Evolutionary conservation across 2,888 invertebrate species (phyloP).

Genomic region (Mimachlamys varia): DNA sequence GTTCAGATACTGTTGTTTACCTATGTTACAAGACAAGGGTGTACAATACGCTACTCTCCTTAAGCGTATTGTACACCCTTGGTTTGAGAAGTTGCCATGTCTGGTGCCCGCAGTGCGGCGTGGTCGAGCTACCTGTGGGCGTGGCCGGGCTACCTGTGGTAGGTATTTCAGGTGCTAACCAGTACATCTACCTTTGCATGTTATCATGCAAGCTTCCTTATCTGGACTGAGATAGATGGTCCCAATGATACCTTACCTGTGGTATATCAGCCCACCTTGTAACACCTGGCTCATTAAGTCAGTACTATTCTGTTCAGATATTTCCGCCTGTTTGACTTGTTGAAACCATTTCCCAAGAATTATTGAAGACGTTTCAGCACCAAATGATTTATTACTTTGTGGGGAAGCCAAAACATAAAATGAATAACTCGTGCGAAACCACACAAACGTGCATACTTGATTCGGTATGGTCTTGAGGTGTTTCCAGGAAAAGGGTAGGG

Average conservation of each 20-base stretch:
- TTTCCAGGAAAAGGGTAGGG: no score
- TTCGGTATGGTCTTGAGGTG: no score
- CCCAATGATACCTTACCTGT: not conserved
- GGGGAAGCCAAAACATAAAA: no score
- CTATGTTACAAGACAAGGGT: no score
- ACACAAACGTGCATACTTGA: no score
- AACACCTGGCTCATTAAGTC: not conserved
- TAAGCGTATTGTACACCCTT: no score
- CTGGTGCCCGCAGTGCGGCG: not conserved
- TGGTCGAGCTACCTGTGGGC: not conserved
- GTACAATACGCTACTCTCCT: no score
- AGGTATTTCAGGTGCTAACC: not conserved
- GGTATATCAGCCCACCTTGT: not conserved
- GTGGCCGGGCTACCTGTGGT: not conserved
- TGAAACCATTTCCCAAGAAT: not conserved
- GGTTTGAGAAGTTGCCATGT: not conserved
- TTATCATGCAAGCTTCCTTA: constrained; percentile 3
- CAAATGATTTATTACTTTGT: not conserved
- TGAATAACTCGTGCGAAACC: no score
- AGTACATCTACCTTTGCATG: not conserved
- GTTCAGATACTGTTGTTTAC: no score
- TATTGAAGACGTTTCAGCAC: not conserved
- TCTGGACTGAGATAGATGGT: not conserved
- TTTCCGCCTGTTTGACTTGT: not conserved
- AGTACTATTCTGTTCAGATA: not conserved